These are phyloP conservation scores for Anastrepha ludens DNA, from an alignment of 1,140 invertebrate species.

Conservation along the genomic window DNA sequence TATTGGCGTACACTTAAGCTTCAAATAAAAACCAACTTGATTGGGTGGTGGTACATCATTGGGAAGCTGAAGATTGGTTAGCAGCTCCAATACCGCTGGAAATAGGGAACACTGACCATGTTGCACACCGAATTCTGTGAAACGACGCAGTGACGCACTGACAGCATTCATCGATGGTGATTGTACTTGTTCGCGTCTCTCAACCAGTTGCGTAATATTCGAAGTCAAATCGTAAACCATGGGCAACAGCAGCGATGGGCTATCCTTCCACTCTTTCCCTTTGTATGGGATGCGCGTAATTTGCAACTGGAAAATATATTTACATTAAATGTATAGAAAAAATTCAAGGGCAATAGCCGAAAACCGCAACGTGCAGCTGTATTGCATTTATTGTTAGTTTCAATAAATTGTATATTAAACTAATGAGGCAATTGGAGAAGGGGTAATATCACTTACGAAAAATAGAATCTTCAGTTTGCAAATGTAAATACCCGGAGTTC, in stretches of 20 bases:
- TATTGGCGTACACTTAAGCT: background rate
- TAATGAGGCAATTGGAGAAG: too few species aligned
- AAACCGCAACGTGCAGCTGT: too few species aligned
- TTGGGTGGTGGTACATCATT: conserved; percentile 78
- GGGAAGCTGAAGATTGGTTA: conserved; percentile 86
- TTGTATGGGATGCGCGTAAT: conserved; percentile 83
- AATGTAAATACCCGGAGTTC: conserved; percentile 88
- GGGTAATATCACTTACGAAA: conserved; percentile 81
- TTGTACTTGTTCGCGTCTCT: conserved; percentile 82
- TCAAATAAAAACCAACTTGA: conserved; percentile 56
- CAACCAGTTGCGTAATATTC: conserved; percentile 90
- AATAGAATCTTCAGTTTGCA: conserved; percentile 91
- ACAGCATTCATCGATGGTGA: conserved; percentile 80
- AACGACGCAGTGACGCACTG: conserved; percentile 80
- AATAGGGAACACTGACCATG: conserved; percentile 89
- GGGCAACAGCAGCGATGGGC: conserved; percentile 88
- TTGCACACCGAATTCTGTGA: conserved; percentile 79
- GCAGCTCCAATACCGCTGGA: conserved; percentile 89
- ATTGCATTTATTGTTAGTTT: too few species aligned
- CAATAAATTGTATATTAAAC: too few species aligned
- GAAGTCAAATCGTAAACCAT: conserved; percentile 90
- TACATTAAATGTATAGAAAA: background rate
- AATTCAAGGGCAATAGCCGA: too few species aligned
- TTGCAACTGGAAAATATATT: conserved; percentile 81
- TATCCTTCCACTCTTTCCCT: conserved; percentile 80